Evolutionary conservation across 1,140 invertebrate genomes (phyloP).

Genomic region (Charaxes varanes): DNA sequence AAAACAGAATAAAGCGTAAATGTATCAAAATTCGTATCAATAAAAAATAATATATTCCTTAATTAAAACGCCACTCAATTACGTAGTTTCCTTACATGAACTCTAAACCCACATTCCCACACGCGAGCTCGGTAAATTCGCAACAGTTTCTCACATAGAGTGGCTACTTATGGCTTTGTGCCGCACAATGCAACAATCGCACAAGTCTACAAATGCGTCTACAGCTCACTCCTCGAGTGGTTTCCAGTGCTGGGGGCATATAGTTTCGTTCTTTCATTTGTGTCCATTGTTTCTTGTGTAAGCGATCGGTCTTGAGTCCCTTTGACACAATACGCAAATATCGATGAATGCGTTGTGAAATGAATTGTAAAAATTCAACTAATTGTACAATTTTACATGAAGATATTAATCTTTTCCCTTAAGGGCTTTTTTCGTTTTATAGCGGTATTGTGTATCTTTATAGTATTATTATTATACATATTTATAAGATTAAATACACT

Average conservation of each 20-base stretch:
- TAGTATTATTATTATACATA: no score
- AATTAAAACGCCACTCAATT: constrained; percentile 5
- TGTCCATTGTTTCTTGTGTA: constrained; percentile 41
- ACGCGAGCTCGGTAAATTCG: constrained; percentile 35
- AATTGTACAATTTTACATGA: no score
- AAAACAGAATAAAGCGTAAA: no score
- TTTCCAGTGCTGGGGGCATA: constrained; percentile 40
- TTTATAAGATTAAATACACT: no score
- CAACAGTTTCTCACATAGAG: constrained; percentile 67
- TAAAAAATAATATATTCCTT: no score
- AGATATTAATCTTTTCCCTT: no score
- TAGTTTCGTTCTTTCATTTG: constrained; percentile 26
- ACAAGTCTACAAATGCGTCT: constrained; percentile 45
- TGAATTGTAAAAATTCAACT: constrained; percentile 2
- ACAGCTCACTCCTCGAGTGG: constrained; percentile 36
- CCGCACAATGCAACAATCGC: constrained; percentile 56
- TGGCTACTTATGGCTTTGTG: constrained; percentile 58
- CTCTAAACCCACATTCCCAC: constrained; percentile 63
- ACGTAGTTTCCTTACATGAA: no score
- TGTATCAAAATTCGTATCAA: no score
- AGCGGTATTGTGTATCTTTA: no score
- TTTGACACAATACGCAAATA: constrained; percentile 1
- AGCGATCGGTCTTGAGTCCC: constrained; percentile 26
- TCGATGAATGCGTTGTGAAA: constrained; percentile 3
- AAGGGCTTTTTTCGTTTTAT: no score